phyloP scores from a whole-genome alignment of 2,888 invertebrate genomes.

The Drosophila incognita region DNA sequence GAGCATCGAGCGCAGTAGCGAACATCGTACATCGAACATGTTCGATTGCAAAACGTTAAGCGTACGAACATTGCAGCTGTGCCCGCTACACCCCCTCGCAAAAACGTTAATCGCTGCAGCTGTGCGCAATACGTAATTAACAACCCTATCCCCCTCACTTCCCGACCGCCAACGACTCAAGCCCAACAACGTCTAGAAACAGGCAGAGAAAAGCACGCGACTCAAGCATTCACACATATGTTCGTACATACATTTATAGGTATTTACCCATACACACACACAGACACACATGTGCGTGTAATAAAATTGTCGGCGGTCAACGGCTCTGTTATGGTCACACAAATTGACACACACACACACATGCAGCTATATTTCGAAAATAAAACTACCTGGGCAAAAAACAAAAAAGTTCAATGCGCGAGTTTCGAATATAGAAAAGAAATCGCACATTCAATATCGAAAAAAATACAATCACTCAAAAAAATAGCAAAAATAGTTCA shows the following conservation, averaged over 20 bases:
- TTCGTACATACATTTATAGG: background rate
- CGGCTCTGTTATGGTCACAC: conserved; percentile 4
- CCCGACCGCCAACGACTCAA: background rate
- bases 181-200: background rate
- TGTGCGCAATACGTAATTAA: background rate
- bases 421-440: background rate
- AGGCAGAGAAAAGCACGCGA: conserved; percentile 4
- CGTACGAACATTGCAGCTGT: background rate
- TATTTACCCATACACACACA: background rate
- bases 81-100: background rate
- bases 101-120: background rate
- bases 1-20: background rate
- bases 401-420: background rate
- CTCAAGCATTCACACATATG: conserved; percentile 7
- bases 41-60: background rate
- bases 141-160: background rate
- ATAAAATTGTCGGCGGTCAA: background rate
- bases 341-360: background rate
- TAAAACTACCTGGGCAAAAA: conserved; percentile 41
- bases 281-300: background rate
- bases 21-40: background rate
- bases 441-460: background rate
- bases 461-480: background rate
- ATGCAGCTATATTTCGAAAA: conserved; percentile 35
- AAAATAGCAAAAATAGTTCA: background rate